Evolutionary conservation across 2,797 vertebrate species (phyloP), one percentile per base, ranked within the genome.

Genomic region (Saguinus oedipus): DNA sequence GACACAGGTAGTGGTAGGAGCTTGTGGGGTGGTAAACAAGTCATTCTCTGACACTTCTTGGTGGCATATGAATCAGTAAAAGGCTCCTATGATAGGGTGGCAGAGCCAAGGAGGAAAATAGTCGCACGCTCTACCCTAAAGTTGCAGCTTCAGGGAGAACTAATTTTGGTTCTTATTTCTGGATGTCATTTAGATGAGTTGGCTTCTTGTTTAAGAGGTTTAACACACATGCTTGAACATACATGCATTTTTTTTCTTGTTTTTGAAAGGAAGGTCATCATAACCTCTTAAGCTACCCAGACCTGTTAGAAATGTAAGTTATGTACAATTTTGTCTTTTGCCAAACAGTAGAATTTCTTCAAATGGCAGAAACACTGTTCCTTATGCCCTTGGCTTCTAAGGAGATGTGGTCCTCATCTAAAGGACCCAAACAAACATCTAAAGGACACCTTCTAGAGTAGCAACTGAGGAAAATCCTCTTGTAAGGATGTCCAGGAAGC

Each of bases 401-500:
- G 33, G 39, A 44, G 3, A 26, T 1, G 0, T 0, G 50, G 15
- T n/a, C 36, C 7, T 88, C 70, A 74, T 11, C 5, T 0, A 39
- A 39, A 39, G 39, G 39, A 7, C 22, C 15, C 14, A 46, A 42
- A 9, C 50, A 53, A 50, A 30, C 1, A 19, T n/a, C 20, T 48
- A 4, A 1, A 17, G 7, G 3, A 42, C 4, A n/a, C 0, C 1
- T 2, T n/a, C 19, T 4, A 1, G 42, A 75, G 26, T 48, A 76
- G 68, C 44, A 53, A 20, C 8, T 5, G 44, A 70, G 10, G 33
- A 0, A 10, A 7, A 48, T 17, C 27, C 1, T 55, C 42, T 15
- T 3, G 6, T 33, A 70, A 53, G 15, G 30, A 19, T 20, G 22
- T 36, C 68, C 17, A 15, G 50, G 75, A 92, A n/a, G 61, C 53